Evolutionary conservation across 2,113 vertebrate species (phyloP).

Genomic region (Tyto alba): DNA sequence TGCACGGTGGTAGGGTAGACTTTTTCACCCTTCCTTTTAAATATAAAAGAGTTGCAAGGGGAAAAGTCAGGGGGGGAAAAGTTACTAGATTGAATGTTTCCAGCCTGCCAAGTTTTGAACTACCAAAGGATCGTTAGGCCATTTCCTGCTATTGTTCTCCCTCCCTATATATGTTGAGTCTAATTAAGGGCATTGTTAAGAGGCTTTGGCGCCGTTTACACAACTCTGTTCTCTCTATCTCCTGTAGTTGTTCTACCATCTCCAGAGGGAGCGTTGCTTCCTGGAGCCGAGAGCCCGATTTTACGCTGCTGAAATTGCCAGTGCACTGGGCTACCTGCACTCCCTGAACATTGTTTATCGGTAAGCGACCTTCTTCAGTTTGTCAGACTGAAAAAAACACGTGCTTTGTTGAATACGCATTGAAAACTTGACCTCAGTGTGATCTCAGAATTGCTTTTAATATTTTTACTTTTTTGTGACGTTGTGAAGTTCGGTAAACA

Average conservation of each 20-base stretch:
- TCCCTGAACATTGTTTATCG: conserved; percentile 97
- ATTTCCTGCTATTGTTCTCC: conserved; percentile 72
- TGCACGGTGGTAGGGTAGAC: neutral
- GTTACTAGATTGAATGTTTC: conserved; percentile 70
- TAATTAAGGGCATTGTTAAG: conserved; percentile 64
- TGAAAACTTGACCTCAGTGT: neutral
- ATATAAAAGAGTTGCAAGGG: conserved; percentile 66
- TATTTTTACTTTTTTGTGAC: neutral
- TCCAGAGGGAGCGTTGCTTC: conserved; percentile 97
- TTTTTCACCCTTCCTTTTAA: conserved; percentile 46
- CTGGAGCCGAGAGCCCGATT: conserved; percentile 94
- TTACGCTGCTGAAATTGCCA: conserved; percentile 96
- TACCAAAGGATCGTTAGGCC: conserved; percentile 41
- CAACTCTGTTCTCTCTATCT: conserved; percentile 61
- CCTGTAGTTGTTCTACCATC: conserved; percentile 94
- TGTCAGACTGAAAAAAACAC: rapidly evolving
- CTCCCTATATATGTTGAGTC: conserved; percentile 38
- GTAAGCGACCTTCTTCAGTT: conserved; percentile 31
- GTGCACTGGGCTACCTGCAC: conserved; percentile 95
- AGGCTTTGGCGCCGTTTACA: conserved; percentile 8
- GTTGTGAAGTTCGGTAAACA: neutral
- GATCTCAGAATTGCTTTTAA: neutral
- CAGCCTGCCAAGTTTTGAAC: conserved; percentile 40
- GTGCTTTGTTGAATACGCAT: neutral
- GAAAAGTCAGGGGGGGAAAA: conserved; percentile 47